Evolutionary conservation across 2,888 invertebrate species (phyloP).

Genomic region (Caenorhabditis sp.): DNA sequence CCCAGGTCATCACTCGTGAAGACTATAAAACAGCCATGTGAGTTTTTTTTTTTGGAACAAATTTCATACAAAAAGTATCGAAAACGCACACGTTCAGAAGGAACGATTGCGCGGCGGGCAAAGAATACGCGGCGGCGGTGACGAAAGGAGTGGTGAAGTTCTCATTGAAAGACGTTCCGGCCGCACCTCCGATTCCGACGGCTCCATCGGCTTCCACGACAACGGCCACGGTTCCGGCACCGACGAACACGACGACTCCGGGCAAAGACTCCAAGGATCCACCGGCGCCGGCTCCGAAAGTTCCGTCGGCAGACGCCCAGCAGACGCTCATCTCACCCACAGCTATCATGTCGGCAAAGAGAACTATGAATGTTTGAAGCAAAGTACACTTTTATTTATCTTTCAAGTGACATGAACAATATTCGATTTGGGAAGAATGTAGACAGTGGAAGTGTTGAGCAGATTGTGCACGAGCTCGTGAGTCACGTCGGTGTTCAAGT

Average conservation of each 20-base stretch:
- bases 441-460: background rate
- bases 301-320: background rate
- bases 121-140: slow-evolving; percentile 26
- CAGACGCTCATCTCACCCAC: slow-evolving; percentile 14
- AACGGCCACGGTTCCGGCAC: background rate
- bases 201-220: background rate
- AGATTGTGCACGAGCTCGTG: background rate
- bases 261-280: slow-evolving; percentile 12
- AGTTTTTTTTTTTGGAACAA: too few relatives aligned
- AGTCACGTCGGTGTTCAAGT: background rate
- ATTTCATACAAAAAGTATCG: too few relatives aligned
- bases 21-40: slow-evolving; percentile 54
- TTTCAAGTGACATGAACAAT: background rate
- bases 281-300: background rate
- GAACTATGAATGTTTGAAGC: slow-evolving; percentile 24
- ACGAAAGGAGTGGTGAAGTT: slow-evolving; percentile 28
- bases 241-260: background rate
- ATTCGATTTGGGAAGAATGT: too few relatives aligned
- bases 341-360: slow-evolving; percentile 22
- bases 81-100: too few relatives aligned
- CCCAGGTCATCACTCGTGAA: slow-evolving; percentile 52
- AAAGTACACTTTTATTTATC: too few relatives aligned
- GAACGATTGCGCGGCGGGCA: slow-evolving; percentile 28
- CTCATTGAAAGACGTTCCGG: slow-evolving; percentile 8
- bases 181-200: background rate